Percentiles rank a stretch among this genome's conserved stretches.
These are phyloP conservation scores for Calameuta idolon DNA, from an alignment of 2,888 invertebrate genomes.

Conservation along the genomic window DNA sequence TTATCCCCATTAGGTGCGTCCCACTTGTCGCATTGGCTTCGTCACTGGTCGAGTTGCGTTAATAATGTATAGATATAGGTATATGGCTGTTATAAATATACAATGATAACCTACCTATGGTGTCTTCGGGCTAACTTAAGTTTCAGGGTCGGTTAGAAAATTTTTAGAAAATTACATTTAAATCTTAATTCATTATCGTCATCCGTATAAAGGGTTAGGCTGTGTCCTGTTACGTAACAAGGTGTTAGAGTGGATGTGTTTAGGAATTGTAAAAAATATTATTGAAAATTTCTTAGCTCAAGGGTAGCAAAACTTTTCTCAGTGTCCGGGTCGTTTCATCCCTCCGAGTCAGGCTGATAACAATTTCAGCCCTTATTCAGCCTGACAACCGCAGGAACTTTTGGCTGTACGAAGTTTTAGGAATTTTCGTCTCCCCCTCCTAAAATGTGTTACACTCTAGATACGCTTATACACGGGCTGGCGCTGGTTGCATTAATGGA, in stretches of 20 bases:
- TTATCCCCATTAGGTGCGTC: conserved; percentile 43
- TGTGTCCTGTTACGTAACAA: not conserved
- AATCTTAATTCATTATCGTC: not conserved
- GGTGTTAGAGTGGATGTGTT: not conserved
- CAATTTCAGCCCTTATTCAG: not conserved
- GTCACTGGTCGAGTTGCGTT: not conserved
- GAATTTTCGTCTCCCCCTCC: conserved; percentile 8
- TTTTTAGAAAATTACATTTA: not conserved
- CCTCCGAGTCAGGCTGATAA: conserved; percentile 13
- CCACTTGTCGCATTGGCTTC: conserved; percentile 17
- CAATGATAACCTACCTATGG: not conserved
- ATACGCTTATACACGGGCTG: not conserved
- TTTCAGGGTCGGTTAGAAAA: not conserved
- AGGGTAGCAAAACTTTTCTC: not conserved
- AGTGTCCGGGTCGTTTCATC: conserved; percentile 9
- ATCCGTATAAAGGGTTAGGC: no score
- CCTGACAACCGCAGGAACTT: not conserved
- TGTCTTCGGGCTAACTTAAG: not conserved
- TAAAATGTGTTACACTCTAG: not conserved
- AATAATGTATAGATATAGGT: not conserved
- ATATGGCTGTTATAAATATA: no score
- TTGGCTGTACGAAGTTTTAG: not conserved
- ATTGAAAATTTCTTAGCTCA: not conserved
- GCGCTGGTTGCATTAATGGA: conserved; percentile 19
- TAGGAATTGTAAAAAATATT: not conserved